phyloP scores from a whole-genome alignment of 2,888 invertebrate species.

The Rhopalosiphum nymphaeae region DNA sequence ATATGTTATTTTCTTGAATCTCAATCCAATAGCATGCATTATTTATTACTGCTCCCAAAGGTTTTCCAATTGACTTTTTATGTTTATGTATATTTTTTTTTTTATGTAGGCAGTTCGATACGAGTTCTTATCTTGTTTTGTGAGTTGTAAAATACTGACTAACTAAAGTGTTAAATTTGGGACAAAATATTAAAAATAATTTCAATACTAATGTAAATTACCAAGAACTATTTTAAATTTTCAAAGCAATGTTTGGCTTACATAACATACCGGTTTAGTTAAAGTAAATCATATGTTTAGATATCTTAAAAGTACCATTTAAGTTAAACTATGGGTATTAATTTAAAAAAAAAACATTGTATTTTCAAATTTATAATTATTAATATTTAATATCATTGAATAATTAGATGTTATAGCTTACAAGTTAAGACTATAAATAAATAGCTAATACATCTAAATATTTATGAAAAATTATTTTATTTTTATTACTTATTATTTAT shows the following conservation, averaged over 20 bases:
- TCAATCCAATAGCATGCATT: neutral
- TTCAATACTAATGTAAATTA: neutral
- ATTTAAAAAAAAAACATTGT: neutral
- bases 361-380: neutral
- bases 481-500: neutral
- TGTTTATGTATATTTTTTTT: neutral
- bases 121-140: neutral
- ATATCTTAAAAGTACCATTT: neutral
- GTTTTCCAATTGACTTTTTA: neutral
- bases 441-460: neutral
- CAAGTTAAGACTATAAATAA: neutral
- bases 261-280: neutral
- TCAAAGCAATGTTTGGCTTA: neutral
- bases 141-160: neutral
- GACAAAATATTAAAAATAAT: neutral
- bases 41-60: slow-evolving; percentile 5
- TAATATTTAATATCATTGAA: neutral
- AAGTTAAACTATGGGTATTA: neutral
- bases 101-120: neutral
- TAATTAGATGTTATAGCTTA: neutral
- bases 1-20: neutral
- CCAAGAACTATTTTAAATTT: neutral
- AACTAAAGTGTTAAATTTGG: neutral
- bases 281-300: neutral
- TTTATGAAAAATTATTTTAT: neutral